These are phyloP conservation scores for Ariolimax columbianus DNA, from an alignment of 2,888 invertebrate species.

Conservation along the genomic window DNA sequence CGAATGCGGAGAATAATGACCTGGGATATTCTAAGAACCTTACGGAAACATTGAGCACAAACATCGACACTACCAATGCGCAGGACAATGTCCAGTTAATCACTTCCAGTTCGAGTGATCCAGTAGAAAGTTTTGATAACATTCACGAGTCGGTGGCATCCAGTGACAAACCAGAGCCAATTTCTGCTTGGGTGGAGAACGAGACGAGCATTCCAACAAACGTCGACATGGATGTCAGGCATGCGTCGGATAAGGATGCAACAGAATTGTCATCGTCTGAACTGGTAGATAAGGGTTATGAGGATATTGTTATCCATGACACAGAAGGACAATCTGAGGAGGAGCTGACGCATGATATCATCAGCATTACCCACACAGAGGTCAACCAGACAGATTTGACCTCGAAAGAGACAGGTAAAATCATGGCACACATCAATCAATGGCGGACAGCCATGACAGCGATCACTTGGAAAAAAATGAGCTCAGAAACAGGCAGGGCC, in stretches of 20 bases:
- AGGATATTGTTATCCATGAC: neutral
- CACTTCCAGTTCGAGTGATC: neutral
- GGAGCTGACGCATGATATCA: neutral
- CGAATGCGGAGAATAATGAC: constrained; percentile 6
- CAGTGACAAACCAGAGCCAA: neutral
- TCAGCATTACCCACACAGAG: neutral
- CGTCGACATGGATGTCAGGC: neutral
- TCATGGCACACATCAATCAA: neutral
- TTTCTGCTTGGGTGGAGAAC: neutral
- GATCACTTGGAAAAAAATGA: neutral
- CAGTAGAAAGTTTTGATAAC: too few relatives aligned
- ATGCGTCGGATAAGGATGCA: neutral
- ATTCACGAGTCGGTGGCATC: too few relatives aligned
- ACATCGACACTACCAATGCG: neutral
- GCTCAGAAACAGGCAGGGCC: neutral
- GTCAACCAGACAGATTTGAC: neutral
- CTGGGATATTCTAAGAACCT: constrained; percentile 21
- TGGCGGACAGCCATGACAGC: neutral
- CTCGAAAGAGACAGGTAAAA: neutral
- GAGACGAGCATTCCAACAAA: neutral
- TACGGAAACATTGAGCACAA: neutral
- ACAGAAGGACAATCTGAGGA: neutral
- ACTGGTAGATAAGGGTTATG: neutral
- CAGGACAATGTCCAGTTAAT: neutral
- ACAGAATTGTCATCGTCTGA: neutral